These are phyloP conservation scores for Macroglossus sobrinus DNA, from an alignment of 2,113 vertebrate species.

Conservation along the genomic window DNA sequence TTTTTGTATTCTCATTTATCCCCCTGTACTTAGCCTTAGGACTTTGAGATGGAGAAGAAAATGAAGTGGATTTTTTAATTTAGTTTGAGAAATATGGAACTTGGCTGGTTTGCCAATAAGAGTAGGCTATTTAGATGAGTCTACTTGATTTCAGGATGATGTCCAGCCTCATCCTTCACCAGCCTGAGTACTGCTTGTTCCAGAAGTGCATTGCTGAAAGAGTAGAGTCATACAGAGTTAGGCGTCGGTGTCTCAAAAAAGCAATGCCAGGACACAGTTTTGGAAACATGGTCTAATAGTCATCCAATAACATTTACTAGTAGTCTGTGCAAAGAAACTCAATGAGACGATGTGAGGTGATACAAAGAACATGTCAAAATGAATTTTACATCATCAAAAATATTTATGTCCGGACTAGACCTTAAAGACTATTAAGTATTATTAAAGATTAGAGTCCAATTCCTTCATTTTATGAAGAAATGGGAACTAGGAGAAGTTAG, in stretches of 20 bases:
- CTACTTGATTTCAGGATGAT: constrained; percentile 64
- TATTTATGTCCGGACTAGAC: background rate
- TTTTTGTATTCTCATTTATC: background rate
- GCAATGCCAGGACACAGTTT: constrained; percentile 37
- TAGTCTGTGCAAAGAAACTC: constrained; percentile 3
- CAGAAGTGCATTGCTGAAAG: constrained; percentile 58
- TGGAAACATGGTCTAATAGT: constrained; percentile 47
- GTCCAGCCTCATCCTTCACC: constrained; percentile 66
- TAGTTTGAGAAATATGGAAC: background rate
- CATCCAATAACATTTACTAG: background rate
- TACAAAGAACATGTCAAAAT: background rate
- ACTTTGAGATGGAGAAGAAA: background rate
- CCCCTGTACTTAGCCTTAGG: background rate
- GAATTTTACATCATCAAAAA: background rate
- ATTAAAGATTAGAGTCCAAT: background rate
- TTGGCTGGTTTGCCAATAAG: constrained; percentile 31
- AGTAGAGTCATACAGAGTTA: constrained; percentile 41
- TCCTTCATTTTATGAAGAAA: constrained; percentile 10
- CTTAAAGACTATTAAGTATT: background rate
- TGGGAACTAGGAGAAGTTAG: background rate
- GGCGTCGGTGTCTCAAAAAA: background rate
- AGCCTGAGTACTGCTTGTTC: constrained; percentile 57
- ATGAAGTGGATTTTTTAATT: constrained; percentile 29
- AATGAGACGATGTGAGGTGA: background rate
- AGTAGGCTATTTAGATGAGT: constrained; percentile 36